Percentiles rank a stretch among this genome's conserved stretches.
Conservation (phyloP, 2,888 invertebrate species). For the Xanthorhoe spadicearia region DNA sequence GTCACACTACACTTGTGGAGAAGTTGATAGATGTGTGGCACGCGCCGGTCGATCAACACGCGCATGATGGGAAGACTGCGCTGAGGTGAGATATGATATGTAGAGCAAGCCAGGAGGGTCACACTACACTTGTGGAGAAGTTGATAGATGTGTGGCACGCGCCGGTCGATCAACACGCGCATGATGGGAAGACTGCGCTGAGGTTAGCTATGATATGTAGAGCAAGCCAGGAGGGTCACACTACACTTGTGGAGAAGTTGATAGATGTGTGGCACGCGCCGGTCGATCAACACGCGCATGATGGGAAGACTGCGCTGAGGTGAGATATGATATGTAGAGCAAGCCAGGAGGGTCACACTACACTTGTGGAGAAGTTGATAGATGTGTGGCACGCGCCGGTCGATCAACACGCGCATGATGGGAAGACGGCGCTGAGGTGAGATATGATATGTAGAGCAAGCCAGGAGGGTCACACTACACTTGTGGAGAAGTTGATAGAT, state of each 20-base stretch:
- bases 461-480: constrained; percentile 91
- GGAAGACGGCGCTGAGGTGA: constrained; percentile 92
- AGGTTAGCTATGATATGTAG: constrained; percentile 73
- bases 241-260: constrained; percentile 85
- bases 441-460: background rate
- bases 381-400: constrained; percentile 91
- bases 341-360: constrained; percentile 90
- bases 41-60: constrained; percentile 92
- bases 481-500: constrained; percentile 88
- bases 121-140: constrained; percentile 85
- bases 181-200: constrained; percentile 95
- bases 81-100: constrained; percentile 82
- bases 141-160: constrained; percentile 90
- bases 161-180: constrained; percentile 93
- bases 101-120: constrained; percentile 91
- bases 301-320: constrained; percentile 94
- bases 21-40: constrained; percentile 89
- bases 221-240: constrained; percentile 90
- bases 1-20: constrained; percentile 87
- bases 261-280: constrained; percentile 91
- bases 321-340: constrained; percentile 49
- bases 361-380: constrained; percentile 86
- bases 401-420: constrained; percentile 95
- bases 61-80: constrained; percentile 96
- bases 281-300: constrained; percentile 93